Conservation (phyloP, 2,888 invertebrate species). For the Parnassius mnemosyne region DNA sequence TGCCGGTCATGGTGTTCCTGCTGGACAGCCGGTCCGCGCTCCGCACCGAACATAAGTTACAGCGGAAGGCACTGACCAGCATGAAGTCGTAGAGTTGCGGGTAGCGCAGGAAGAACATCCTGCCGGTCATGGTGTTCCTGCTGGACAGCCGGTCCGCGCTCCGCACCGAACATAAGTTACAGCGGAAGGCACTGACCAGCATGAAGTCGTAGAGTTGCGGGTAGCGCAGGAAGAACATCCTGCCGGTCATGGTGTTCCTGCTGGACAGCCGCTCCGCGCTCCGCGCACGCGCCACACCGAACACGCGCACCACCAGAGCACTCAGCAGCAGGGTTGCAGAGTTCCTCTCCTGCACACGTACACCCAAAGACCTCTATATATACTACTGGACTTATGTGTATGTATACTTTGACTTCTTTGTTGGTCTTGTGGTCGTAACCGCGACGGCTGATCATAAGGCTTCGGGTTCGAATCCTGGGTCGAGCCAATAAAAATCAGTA, state of each 20-base stretch:
- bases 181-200: conserved; percentile 48
- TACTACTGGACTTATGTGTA: no score
- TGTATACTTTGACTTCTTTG: no score
- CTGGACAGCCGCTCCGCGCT: conserved; percentile 79
- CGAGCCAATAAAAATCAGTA: no score
- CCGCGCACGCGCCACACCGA: conserved; percentile 88
- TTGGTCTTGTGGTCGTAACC: no score
- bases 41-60: conserved; percentile 59
- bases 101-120: conserved; percentile 88
- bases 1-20: conserved; percentile 86
- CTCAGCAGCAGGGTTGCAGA: conserved; percentile 92
- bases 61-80: conserved; percentile 45
- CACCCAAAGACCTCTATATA: no score
- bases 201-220: conserved; percentile 80
- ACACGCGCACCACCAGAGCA: conserved; percentile 90
- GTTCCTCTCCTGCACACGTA: conserved; percentile 85
- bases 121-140: conserved; percentile 86
- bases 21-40: conserved; percentile 62
- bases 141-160: conserved; percentile 62
- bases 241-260: conserved; percentile 86
- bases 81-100: conserved; percentile 80
- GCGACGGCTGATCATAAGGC: no score
- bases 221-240: conserved; percentile 88
- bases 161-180: conserved; percentile 59
- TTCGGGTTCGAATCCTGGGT: no score